Evolutionary conservation across 2,113 vertebrate genomes (phyloP), one percentile per base, ranked within the genome.

Genomic region (Phalacrocorax pelagicus): DNA sequence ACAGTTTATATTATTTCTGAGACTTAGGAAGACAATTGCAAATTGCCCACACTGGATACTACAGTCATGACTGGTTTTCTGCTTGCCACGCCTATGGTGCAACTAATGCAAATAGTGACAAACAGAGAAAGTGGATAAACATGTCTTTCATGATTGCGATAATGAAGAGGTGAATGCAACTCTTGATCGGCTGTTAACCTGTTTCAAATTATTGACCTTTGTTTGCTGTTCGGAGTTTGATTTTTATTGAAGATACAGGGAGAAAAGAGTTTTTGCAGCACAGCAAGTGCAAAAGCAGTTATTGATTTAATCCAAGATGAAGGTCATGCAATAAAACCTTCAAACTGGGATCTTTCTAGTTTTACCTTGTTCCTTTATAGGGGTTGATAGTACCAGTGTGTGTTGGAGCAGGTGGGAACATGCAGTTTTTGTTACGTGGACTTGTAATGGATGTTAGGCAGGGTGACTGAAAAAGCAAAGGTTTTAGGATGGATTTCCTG

Each of bases 181-280:
- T 91, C 57, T 61, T 69, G 65, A 27, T 92, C 1, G 3, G 47
- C 30, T 81, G 40, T 94, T 92, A 91, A 75, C 69, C 71, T 91
- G 44, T 87, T 94, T 94, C 69, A 75, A 58, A 15, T 81, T 86
- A 88, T 0, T 88, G 52, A 71, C 44, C 38, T 81, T 79, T 81
- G 42, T 57, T 88, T 15, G 6, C 19, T 86, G 62, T 66, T 95
- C 81, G 65, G 88, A 84, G 61, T 94, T 96, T 59, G 82, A 57
- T 91, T 94, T 94, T 92, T 86, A 23, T 79, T 87, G 73, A 87
- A 65, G 40, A 49, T 70, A 38, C 2, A 29, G 11, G 52, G 46
- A 75, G 72, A 95, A 91, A 86, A 72, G 32, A 91, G 57, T 61
- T 94, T 89, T 93, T 75, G 65, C 38, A 32, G 88, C 36, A 42